These are phyloP conservation scores for Dryoscopus gambensis DNA, from an alignment of 2,113 vertebrate genomes.

Conservation along the genomic window DNA sequence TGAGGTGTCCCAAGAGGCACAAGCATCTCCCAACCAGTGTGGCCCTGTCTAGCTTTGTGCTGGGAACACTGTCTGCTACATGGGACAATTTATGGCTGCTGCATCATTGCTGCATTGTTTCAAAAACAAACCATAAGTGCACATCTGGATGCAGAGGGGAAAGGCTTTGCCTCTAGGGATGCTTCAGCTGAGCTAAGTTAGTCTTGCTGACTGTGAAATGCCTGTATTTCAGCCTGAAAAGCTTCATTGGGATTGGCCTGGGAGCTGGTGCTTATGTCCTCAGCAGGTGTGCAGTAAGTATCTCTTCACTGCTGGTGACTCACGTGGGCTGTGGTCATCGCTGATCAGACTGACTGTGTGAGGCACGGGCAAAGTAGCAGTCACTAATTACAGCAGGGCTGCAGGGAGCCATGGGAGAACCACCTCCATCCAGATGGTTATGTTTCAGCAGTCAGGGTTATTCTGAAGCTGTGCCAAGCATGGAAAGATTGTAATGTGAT, in stretches of 20 bases:
- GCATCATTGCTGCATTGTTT: not conserved
- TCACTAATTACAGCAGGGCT: not conserved
- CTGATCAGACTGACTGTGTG: not conserved
- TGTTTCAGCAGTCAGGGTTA: not conserved
- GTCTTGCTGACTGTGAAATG: not conserved
- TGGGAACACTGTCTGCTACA: not conserved
- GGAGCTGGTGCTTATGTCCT: constrained; percentile 91
- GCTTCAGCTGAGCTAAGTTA: not conserved
- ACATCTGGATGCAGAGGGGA: not conserved
- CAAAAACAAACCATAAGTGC: not conserved
- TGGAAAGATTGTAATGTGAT: not conserved
- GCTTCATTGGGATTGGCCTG: constrained; percentile 89
- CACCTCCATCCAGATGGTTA: not conserved
- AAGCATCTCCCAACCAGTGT: not conserved
- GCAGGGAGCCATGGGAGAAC: not conserved
- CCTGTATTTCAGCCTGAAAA: constrained; percentile 80
- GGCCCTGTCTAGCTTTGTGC: not conserved
- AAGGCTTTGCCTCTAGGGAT: not conserved
- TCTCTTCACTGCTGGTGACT: not conserved
- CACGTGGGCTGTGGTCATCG: not conserved
- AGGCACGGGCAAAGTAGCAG: not conserved
- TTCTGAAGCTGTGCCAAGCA: not conserved
- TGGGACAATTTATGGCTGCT: not conserved
- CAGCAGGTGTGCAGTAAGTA: constrained; percentile 89
- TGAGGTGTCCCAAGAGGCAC: not conserved